A percentile compares a stretch with the other conserved stretches of the same genome.
phyloP scores from a whole-genome alignment of 1,140 invertebrate genomes.

The Drosophila chauvacae region DNA sequence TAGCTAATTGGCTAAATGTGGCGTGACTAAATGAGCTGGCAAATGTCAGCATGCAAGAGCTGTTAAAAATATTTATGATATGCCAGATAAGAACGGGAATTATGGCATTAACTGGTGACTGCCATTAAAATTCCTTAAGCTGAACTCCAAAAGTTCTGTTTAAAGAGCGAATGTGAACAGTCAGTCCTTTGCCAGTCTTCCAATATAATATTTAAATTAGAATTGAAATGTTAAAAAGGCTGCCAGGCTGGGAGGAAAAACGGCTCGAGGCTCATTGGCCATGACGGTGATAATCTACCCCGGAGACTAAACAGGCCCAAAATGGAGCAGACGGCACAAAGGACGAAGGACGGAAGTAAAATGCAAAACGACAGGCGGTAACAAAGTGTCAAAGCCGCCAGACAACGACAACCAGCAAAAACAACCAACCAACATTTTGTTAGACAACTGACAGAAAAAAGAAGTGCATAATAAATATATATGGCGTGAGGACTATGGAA shows the following conservation, averaged over 20 bases:
- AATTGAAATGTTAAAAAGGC: conserved; percentile 69
- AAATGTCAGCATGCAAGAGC: conserved; percentile 47
- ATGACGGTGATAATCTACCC: conserved; percentile 65
- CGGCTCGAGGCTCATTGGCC: conserved; percentile 33
- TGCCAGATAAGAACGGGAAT: conserved; percentile 15
- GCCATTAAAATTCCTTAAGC: conserved; percentile 4
- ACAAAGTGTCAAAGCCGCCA: conserved; percentile 62
- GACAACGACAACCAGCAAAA: conserved; percentile 44
- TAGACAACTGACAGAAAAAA: conserved; percentile 41
- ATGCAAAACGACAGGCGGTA: conserved; percentile 44
- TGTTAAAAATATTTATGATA: conserved; percentile 47
- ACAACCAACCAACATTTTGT: conserved; percentile 54
- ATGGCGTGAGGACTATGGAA: conserved; percentile 5
- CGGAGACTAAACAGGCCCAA: conserved; percentile 53
- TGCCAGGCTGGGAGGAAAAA: conserved; percentile 9
- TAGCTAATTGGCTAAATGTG: conserved; percentile 57
- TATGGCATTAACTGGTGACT: conserved; percentile 5
- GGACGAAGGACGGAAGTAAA: conserved; percentile 16
- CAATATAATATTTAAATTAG: conserved; percentile 77
- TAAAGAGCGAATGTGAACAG: not conserved
- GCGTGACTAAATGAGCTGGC: conserved; percentile 45
- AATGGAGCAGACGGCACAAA: conserved; percentile 20
- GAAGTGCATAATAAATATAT: conserved; percentile 64
- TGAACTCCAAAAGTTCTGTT: conserved; percentile 1
- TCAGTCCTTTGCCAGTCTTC: not conserved